Evolutionary conservation across 2,797 vertebrate genomes (phyloP).

Genomic region (Florisuga fusca): DNA sequence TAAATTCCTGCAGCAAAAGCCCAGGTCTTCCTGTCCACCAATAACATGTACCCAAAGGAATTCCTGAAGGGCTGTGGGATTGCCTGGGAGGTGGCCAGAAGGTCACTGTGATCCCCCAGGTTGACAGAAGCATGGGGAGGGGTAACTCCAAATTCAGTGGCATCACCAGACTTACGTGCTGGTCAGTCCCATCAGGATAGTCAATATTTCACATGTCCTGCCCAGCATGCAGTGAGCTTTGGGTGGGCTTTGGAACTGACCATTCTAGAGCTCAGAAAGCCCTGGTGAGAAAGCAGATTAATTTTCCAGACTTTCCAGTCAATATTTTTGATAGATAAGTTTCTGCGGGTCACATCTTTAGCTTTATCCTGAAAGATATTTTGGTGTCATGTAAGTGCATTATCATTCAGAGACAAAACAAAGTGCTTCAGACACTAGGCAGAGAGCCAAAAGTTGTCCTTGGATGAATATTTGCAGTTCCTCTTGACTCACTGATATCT

Average conservation of each 20-base stretch:
- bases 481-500: constrained; percentile 49
- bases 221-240: not conserved
- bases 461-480: constrained; percentile 41
- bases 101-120: not conserved
- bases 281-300: not conserved
- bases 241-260: not conserved
- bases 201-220: not conserved
- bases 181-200: not conserved
- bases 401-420: constrained; percentile 54
- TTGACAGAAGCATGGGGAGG: not conserved
- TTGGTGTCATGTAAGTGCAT: constrained; percentile 5
- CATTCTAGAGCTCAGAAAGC: not conserved
- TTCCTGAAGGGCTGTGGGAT: not conserved
- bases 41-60: not conserved
- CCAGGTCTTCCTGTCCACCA: not conserved
- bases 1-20: not conserved
- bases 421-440: constrained; percentile 47
- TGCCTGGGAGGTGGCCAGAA: not conserved
- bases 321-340: constrained; percentile 6
- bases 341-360: constrained; percentile 30
- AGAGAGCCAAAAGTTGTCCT: constrained; percentile 53
- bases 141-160: not conserved
- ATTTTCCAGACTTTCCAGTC: not conserved
- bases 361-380: constrained; percentile 40
- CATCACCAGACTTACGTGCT: not conserved